Evolutionary conservation across 2,888 invertebrate genomes (phyloP).

Genomic region (Neoitamus cyanurus): DNA sequence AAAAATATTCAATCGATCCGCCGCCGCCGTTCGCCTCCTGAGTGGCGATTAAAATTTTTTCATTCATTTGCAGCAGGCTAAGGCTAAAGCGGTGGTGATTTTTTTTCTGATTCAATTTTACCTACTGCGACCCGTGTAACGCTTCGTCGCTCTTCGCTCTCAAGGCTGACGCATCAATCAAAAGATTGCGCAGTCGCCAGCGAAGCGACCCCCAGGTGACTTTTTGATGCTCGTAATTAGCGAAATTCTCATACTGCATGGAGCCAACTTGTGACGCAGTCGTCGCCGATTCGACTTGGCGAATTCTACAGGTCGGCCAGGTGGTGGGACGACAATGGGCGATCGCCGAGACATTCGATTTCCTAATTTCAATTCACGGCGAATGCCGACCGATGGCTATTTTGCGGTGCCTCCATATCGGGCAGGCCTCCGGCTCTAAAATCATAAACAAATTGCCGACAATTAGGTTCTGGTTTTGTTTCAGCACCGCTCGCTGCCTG

Average conservation of each 20-base stretch:
- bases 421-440: slow-evolving; percentile 19
- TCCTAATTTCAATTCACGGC: slow-evolving; percentile 40
- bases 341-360: neutral
- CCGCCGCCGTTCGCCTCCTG: neutral
- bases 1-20: slow-evolving; percentile 10
- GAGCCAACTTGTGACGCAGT: neutral
- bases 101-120: neutral
- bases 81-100: neutral
- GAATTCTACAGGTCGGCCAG: neutral
- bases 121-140: neutral
- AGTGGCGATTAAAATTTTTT: slow-evolving; percentile 16
- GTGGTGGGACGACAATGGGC: slow-evolving; percentile 7
- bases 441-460: slow-evolving; percentile 42
- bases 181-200: neutral
- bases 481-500: neutral
- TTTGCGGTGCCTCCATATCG: slow-evolving; percentile 16
- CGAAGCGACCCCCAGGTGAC: slow-evolving; percentile 18
- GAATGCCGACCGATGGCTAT: neutral
- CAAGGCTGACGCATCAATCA: slow-evolving; percentile 44
- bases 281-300: neutral
- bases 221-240: slow-evolving; percentile 8
- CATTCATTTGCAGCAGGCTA: slow-evolving; percentile 13
- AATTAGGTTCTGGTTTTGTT: slow-evolving; percentile 23
- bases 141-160: neutral
- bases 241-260: neutral